These are phyloP conservation scores for Drosophila rellima DNA, from an alignment of 2,888 invertebrate genomes.

Conservation along the genomic window DNA sequence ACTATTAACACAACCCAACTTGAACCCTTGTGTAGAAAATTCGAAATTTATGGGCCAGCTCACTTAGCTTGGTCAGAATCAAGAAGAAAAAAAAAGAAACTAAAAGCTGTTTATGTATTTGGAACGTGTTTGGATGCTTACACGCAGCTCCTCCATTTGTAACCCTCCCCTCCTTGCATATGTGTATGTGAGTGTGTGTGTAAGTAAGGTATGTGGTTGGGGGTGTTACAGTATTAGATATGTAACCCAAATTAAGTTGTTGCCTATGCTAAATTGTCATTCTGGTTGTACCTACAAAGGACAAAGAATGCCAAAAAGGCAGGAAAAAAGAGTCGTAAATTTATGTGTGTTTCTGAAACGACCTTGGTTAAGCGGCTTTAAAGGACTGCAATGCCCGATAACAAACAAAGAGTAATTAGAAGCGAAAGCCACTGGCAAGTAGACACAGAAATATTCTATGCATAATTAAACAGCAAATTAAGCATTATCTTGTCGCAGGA, in stretches of 20 bases:
- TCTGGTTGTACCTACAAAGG: constrained; percentile 19
- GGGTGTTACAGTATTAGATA: constrained; percentile 38
- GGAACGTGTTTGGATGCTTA: constrained; percentile 64
- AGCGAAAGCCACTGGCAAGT: constrained; percentile 17
- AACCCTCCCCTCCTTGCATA: constrained; percentile 26
- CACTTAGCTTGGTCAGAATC: constrained; percentile 51
- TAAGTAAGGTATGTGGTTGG: constrained; percentile 2
- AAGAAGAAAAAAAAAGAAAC: constrained; percentile 37
- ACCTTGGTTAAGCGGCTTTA: constrained; percentile 61
- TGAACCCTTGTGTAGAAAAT: constrained; percentile 45
- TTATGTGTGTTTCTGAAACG: constrained; percentile 45
- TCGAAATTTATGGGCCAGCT: constrained; percentile 66
- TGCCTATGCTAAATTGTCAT: constrained; percentile 66
- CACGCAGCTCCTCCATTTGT: constrained; percentile 67
- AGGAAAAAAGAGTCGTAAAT: constrained; percentile 21
- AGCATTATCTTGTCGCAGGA: constrained; percentile 62
- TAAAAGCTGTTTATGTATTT: constrained; percentile 75
- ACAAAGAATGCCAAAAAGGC: constrained; percentile 20
- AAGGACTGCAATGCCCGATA: constrained; percentile 47
- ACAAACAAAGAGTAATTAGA: constrained; percentile 68
- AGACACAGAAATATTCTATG: constrained; percentile 56
- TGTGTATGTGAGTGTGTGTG: constrained; percentile 14
- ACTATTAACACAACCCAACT: constrained; percentile 2
- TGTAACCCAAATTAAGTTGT: constrained; percentile 67
- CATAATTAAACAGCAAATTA: constrained; percentile 76